Percentiles rank a stretch among this genome's conserved stretches.
These are phyloP conservation scores for Sylvilagus bachmani DNA, from an alignment of 2,113 vertebrate species.

Conservation along the genomic window DNA sequence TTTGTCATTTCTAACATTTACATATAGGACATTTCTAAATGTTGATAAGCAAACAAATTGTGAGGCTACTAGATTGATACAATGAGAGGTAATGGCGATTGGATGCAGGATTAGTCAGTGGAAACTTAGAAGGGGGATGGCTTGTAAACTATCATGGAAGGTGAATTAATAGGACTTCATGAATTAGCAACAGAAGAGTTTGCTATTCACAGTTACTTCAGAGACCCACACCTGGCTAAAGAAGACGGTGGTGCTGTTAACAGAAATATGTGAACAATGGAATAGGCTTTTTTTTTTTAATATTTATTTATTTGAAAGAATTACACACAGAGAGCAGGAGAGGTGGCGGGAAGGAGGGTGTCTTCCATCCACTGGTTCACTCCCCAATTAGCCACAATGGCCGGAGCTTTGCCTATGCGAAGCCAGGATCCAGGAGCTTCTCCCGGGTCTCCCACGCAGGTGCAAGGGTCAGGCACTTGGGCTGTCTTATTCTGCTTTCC, in stretches of 20 bases:
- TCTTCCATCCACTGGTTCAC: too few relatives aligned
- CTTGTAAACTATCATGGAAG: background rate
- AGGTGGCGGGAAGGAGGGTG: too few relatives aligned
- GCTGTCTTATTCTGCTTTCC: too few relatives aligned
- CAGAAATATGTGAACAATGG: background rate
- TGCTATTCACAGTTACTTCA: background rate
- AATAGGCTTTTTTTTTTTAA: too few relatives aligned
- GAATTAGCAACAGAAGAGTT: background rate
- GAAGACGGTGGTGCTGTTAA: background rate
- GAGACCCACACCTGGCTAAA: background rate
- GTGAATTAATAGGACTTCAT: background rate
- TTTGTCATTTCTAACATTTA: constrained; percentile 20
- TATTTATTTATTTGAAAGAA: too few relatives aligned
- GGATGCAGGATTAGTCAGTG: background rate
- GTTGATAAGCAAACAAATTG: background rate
- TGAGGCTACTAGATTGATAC: background rate
- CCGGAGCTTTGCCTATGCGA: too few relatives aligned
- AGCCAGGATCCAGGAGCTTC: too few relatives aligned
- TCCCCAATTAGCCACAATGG: too few relatives aligned
- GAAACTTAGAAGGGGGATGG: background rate
- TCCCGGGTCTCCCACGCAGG: too few relatives aligned
- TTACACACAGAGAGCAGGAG: too few relatives aligned
- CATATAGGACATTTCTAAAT: background rate
- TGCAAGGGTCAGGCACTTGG: too few relatives aligned
- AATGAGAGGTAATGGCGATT: background rate